Conservation (phyloP, 2,797 vertebrate species). For the Capromys pilorides region DNA sequence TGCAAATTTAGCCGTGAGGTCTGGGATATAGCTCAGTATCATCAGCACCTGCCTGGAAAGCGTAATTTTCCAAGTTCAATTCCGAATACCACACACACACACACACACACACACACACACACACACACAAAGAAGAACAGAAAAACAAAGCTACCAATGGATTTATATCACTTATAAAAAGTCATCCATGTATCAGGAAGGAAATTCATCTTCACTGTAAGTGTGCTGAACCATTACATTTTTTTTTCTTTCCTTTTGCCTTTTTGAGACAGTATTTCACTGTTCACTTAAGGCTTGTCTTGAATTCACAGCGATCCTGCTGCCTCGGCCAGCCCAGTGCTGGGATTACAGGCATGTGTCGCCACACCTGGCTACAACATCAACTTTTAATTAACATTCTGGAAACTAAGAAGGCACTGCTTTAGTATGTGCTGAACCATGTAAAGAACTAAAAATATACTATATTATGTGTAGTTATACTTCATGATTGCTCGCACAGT, state of each 20-base stretch:
- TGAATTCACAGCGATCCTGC: too few species aligned
- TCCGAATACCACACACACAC: too few species aligned
- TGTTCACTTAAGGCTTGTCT: too few species aligned
- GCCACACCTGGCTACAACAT: not conserved
- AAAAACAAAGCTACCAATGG: conserved; percentile 3
- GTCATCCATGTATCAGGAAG: not conserved
- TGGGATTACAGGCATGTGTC: too few species aligned
- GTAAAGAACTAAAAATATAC: not conserved
- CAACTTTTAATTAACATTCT: not conserved
- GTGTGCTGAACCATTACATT: not conserved
- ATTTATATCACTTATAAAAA: conserved; percentile 22
- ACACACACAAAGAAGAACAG: too few species aligned
- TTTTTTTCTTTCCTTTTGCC: too few species aligned
- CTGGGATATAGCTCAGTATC: too few species aligned
- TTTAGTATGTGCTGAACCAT: not conserved
- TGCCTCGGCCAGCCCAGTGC: too few species aligned
- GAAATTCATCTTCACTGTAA: not conserved
- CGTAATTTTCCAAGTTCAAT: too few species aligned
- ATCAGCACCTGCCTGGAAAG: too few species aligned
- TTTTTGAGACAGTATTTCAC: too few species aligned
- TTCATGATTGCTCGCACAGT: not conserved
- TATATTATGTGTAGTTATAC: not conserved
- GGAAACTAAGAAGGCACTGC: not conserved
- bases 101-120: too few species aligned
- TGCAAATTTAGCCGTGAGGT: not conserved